phyloP scores from a whole-genome alignment of 2,113 vertebrate species.

The Plecturocebus donacophilus region DNA sequence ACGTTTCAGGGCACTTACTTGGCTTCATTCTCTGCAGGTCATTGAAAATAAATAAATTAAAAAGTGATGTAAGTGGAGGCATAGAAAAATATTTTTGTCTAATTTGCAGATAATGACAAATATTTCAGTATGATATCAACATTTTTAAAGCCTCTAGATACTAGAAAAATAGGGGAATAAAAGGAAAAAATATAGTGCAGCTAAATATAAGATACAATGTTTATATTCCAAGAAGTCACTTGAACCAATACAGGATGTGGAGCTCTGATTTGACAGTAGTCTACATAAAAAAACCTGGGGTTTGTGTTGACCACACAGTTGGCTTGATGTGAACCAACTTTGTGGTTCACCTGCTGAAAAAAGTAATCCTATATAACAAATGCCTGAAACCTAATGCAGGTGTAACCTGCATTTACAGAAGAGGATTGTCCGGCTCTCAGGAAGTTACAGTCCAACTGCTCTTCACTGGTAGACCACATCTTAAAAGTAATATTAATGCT shows the following conservation, averaged over 20 bases:
- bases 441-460: neutral
- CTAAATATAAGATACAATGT: neutral
- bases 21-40: neutral
- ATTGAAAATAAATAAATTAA: neutral
- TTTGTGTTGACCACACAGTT: neutral
- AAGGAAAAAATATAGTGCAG: neutral
- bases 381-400: neutral
- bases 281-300: neutral
- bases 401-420: neutral
- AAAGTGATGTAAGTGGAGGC: neutral
- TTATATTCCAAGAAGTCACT: neutral
- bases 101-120: neutral
- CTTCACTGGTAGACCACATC: neutral
- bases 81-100: neutral
- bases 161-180: neutral
- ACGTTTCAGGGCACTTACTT: neutral
- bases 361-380: neutral
- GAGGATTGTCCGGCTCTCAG: neutral
- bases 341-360: neutral
- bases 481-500: neutral
- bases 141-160: neutral
- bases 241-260: neutral
- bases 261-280: neutral
- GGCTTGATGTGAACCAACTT: neutral
- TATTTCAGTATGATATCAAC: neutral